Evolutionary conservation across 2,888 invertebrate genomes (phyloP), one percentile per base, ranked within the genome.

Genomic region (Mechanitis mazaeus): DNA sequence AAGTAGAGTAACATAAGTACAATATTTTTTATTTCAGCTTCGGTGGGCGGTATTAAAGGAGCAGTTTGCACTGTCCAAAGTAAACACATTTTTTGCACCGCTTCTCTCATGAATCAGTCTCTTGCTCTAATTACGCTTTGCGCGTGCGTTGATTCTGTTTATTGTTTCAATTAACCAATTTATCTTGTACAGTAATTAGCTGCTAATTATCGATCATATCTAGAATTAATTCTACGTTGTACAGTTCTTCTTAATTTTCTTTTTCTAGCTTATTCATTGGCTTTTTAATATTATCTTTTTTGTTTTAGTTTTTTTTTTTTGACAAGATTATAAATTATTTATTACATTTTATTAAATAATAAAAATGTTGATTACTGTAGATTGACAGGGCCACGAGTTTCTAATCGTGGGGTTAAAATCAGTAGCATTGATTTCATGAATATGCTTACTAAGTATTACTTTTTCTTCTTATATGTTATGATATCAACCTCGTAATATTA

Each of bases 31-130:
- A 50, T 90, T 90, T 87, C 90, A 90, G 90, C 85, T 88, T 85
- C 79, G 85, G 90, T 85, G 90, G 90, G 77, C 90, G 90, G 83
- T 89, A 80, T 83, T 90, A 85, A 83, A 77, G 81, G 77, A 80
- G 80, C 80, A 78, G 80, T 78, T 75, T 84, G 79, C 81, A 78
- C 81, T 79, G 76, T 83, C 72, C 73, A 83, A 88, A 87, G 90
- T 90, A 90, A 89, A 89, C 81, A 82, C 65, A 74, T 81, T 84
- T 84, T 82, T 77, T 81, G 81, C 84, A 83, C 77, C 71, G 84
- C 84, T 81, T 84, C 72, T 68, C 28, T 69, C 66, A 78, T 85
- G 85, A 85, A 72, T 86, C 84, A 85, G 74, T 78, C 77, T 83
- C 81, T 85, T 81, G 83, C 80, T 83, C 82, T 79, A 81, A 82